Conservation (phyloP, 2,888 invertebrate genomes). For the Dioctria rufipes region DNA sequence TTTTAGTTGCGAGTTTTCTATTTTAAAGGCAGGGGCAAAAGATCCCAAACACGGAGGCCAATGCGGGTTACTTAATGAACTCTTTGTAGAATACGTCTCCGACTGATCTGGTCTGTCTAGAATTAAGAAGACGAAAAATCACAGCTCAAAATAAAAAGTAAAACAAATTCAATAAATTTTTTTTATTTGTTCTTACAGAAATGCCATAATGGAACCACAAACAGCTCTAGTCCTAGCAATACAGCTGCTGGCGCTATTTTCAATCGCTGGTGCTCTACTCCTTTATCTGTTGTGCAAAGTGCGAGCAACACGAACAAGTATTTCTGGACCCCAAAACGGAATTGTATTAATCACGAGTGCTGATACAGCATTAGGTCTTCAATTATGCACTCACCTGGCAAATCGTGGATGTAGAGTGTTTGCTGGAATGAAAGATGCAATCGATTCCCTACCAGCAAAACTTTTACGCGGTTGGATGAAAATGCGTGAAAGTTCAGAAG, state of each 20-base stretch:
- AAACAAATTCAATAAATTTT: too few species aligned
- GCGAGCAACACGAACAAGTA: constrained; percentile 73
- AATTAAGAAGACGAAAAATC: too few species aligned
- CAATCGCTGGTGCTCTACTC: constrained; percentile 86
- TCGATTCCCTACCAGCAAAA: constrained; percentile 76
- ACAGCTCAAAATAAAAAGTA: not conserved
- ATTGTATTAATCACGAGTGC: constrained; percentile 86
- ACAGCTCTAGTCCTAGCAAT: constrained; percentile 85
- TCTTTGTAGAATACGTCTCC: too few species aligned
- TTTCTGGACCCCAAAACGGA: constrained; percentile 74
- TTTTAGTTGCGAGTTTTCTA: too few species aligned
- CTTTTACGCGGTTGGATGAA: constrained; percentile 76
- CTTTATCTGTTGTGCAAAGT: constrained; percentile 85
- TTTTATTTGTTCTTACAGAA: constrained; percentile 62
- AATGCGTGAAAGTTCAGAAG: constrained; percentile 73
- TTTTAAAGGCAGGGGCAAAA: too few species aligned
- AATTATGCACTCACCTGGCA: constrained; percentile 82
- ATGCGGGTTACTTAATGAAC: too few species aligned
- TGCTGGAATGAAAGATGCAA: constrained; percentile 78
- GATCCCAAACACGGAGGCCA: too few species aligned
- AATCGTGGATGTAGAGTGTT: constrained; percentile 84
- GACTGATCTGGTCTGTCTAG: too few species aligned
- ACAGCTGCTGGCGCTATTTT: constrained; percentile 85
- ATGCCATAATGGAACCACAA: constrained; percentile 82
- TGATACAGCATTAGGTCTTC: constrained; percentile 85